Evolutionary conservation across 2,797 vertebrate genomes (phyloP), one percentile per base, ranked within the genome.

Genomic region (Premnoplex brunnescens): DNA sequence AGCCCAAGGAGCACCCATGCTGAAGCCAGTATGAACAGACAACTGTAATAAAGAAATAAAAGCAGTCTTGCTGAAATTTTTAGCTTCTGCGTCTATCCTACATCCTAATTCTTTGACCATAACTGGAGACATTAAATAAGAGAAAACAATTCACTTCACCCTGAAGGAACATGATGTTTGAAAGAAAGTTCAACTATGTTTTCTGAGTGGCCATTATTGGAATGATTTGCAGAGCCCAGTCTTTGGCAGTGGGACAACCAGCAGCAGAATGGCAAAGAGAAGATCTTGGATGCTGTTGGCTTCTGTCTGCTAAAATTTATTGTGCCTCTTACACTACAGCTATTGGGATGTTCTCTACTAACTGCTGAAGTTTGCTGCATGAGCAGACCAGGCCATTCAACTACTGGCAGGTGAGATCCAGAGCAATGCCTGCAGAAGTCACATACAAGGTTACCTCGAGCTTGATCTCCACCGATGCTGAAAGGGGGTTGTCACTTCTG

Each of bases 41-140:
- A 49, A 75, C 37, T 32, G 39, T 34, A 93, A 86, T 66, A 69
- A 74, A 87, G 81, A 92, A 83, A 93, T 79, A 92, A 89, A 92
- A 89, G 64, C 41, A 48, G 75, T 21, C 68, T 60, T 52, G 63
- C 60, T 93, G 84, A 92, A 71, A 82, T 55, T 39, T 89, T 58
- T 68, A 87, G 43, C 93, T 92, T 94, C 95, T 72, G 82, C 83
- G 46, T 85, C 78, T 86, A 52, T 85, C 67, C 63, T 87, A 68
- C 88, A 74, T 69, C 68, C 58, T 64, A 87, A 85, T 82, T 80
- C 72, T 80, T 83, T 74, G 60, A 43, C 66, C 88, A 46, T 67
- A 93, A 79, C 56, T 80, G 72, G 34, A 80, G 56, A 67, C 59
- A 67, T 48, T 63, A 89, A 67, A 58, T 30, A 81, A 86, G 58